phyloP scores from a whole-genome alignment of 2,113 vertebrate species.

The Otocyon megalotis region DNA sequence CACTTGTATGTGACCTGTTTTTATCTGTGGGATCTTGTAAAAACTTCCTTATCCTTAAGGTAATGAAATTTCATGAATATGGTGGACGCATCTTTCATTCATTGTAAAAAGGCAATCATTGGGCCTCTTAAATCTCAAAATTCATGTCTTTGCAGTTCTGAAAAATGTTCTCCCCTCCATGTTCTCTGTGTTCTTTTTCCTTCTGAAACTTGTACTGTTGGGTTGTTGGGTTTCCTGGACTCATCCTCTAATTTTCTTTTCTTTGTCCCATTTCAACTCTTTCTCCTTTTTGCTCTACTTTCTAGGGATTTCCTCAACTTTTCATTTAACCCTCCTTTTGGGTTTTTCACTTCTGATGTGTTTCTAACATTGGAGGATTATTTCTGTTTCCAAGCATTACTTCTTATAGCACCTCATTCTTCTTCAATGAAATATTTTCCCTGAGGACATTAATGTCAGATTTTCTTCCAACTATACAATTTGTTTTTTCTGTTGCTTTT shows the following conservation, averaged over 20 bases:
- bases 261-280: slow-evolving; percentile 4
- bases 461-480: slow-evolving; percentile 20
- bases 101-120: not conserved
- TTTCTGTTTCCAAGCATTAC: slow-evolving; percentile 24
- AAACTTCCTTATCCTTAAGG: slow-evolving; percentile 5
- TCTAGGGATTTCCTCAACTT: slow-evolving; percentile 4
- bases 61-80: slow-evolving; percentile 31
- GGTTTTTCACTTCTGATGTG: not conserved
- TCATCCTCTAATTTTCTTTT: slow-evolving; percentile 17
- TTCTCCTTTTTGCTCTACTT: not conserved
- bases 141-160: not conserved
- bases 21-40: not conserved
- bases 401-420: not conserved
- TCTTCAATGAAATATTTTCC: slow-evolving; percentile 31
- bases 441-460: not conserved
- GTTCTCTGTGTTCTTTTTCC: not conserved
- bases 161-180: not conserved
- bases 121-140: slow-evolving; percentile 11
- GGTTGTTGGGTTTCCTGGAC: not conserved
- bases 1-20: not conserved
- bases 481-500: not conserved
- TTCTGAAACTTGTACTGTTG: not conserved
- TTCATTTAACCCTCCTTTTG: not conserved
- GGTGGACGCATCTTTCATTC: not conserved
- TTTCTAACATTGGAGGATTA: not conserved